phyloP scores from a whole-genome alignment of 2,113 vertebrate species.

The Bambusicola thoracicus region DNA sequence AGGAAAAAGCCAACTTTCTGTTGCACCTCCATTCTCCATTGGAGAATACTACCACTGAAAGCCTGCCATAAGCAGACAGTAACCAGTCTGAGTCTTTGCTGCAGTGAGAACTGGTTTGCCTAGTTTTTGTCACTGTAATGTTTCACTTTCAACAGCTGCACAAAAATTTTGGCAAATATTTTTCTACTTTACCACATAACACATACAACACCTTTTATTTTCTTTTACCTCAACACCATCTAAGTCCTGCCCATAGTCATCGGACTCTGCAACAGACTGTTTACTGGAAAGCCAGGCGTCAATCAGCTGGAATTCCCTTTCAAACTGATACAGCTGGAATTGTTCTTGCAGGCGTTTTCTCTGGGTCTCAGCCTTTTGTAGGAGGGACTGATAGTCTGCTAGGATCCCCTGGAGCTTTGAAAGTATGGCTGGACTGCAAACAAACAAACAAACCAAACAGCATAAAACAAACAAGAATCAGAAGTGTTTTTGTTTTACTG shows the following conservation, averaged over 20 bases:
- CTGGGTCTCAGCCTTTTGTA: constrained; percentile 71
- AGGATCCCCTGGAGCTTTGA: constrained; percentile 73
- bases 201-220: background rate
- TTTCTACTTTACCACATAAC: background rate
- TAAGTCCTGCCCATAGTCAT: constrained; percentile 87
- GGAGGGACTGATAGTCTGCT: constrained; percentile 74
- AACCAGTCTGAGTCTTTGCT: background rate
- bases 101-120: background rate
- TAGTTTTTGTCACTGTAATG: background rate
- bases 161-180: background rate
- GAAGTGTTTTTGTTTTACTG: background rate
- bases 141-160: background rate
- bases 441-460: background rate
- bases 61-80: background rate
- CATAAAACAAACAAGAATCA: background rate
- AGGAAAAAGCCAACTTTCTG: background rate
- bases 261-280: constrained; percentile 77
- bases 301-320: constrained; percentile 84
- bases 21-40: background rate
- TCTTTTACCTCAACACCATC: constrained; percentile 84
- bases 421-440: constrained; percentile 73
- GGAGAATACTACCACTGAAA: background rate
- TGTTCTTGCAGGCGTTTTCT: constrained; percentile 78
- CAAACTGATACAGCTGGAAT: constrained; percentile 82
- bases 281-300: constrained; percentile 84